A percentile compares a stretch with the other conserved stretches of the same genome.
Evolutionary conservation across 2,797 vertebrate genomes (phyloP).

Genomic region (Gallirallus australis): DNA sequence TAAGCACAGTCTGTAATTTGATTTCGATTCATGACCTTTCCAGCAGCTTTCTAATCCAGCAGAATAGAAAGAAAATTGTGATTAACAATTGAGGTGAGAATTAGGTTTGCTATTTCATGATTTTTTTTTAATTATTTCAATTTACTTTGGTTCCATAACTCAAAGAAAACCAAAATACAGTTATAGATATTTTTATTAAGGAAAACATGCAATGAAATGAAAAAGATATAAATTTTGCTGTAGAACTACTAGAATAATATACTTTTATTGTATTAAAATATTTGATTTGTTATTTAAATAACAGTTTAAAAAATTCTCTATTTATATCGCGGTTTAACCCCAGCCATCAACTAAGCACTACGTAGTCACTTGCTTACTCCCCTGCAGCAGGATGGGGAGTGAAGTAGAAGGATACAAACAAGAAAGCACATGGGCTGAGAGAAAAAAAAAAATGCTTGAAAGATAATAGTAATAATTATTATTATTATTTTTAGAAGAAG

Average conservation of each 20-base stretch:
- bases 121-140: neutral
- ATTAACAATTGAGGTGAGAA: neutral
- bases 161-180: neutral
- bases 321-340: no score
- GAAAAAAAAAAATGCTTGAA: no score
- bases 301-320: no score
- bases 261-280: neutral
- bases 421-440: no score
- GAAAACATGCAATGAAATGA: neutral
- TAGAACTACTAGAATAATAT: neutral
- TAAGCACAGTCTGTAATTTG: neutral
- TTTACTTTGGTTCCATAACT: neutral
- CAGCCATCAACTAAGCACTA: neutral
- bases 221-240: neutral
- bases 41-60: neutral
- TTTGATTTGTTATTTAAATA: no score
- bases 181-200: neutral
- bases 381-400: no score
- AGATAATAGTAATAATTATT: no score
- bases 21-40: neutral
- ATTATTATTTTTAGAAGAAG: no score
- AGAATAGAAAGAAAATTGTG: neutral
- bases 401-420: no score
- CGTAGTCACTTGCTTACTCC: no score
- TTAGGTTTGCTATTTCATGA: fast-evolving